These are phyloP conservation scores for Mico argentatus DNA, from an alignment of 2,797 vertebrate genomes.

Conservation along the genomic window DNA sequence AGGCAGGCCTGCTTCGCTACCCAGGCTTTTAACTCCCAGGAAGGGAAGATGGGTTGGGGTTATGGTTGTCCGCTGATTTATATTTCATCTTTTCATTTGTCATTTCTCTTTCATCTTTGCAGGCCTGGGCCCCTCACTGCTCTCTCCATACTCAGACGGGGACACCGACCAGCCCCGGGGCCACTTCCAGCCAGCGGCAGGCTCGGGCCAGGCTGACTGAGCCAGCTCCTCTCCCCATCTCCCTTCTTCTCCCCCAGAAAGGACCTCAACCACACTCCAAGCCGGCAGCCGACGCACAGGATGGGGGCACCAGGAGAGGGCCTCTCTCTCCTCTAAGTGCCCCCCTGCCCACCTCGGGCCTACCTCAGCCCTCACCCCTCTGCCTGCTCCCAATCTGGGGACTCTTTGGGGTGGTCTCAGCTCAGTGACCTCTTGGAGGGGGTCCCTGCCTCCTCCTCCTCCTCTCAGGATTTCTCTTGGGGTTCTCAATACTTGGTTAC, in stretches of 20 bases:
- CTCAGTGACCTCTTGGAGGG: slow-evolving; percentile 69
- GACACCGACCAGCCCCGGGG: slow-evolving; percentile 43
- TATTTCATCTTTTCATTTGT: background rate
- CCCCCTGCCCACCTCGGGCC: slow-evolving; percentile 25
- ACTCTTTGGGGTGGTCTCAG: slow-evolving; percentile 21
- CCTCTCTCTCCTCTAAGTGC: background rate
- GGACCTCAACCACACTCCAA: slow-evolving; percentile 76
- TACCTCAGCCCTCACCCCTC: slow-evolving; percentile 70
- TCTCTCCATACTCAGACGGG: slow-evolving; percentile 62
- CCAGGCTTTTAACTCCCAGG: background rate
- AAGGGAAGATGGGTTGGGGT: background rate
- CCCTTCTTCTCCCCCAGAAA: slow-evolving; percentile 37
- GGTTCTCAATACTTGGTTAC: slow-evolving; percentile 58
- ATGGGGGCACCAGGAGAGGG: slow-evolving; percentile 21
- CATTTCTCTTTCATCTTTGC: background rate
- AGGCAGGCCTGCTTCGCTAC: background rate
- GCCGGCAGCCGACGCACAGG: slow-evolving; percentile 44
- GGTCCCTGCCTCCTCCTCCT: slow-evolving; percentile 4
- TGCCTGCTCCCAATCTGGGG: background rate
- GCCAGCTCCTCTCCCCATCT: background rate
- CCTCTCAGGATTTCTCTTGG: slow-evolving; percentile 76
- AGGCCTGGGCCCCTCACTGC: slow-evolving; percentile 63
- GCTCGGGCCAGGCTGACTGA: slow-evolving; percentile 54
- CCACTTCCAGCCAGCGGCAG: slow-evolving; percentile 42
- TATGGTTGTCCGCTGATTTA: background rate